Evolutionary conservation across 2,113 vertebrate genomes (phyloP).

Genomic region (Halcyon malimbica): DNA sequence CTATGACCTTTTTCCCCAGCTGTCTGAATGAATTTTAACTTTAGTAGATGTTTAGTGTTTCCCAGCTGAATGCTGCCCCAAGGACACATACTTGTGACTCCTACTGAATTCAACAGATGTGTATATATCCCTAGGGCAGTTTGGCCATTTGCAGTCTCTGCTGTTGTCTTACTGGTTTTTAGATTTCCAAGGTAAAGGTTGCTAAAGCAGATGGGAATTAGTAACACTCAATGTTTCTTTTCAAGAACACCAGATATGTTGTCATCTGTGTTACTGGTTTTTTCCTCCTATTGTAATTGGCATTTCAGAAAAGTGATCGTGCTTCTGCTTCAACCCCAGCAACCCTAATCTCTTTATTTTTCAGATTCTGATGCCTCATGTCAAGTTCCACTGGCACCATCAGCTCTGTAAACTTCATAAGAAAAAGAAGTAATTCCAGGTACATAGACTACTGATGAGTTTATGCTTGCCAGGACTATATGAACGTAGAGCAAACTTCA

Average conservation of each 20-base stretch:
- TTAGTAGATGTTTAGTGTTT: not conserved
- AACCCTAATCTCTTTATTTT: not conserved
- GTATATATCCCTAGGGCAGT: not conserved
- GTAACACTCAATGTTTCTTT: not conserved
- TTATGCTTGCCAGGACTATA: not conserved
- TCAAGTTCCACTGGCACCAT: not conserved
- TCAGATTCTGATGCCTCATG: not conserved
- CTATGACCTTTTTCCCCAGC: not conserved
- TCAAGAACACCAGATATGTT: not conserved
- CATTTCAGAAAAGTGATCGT: not conserved
- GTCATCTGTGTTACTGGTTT: not conserved
- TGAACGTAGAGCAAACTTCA: not conserved
- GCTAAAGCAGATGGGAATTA: not conserved
- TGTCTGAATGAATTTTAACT: not conserved
- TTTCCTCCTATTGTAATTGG: not conserved
- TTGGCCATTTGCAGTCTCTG: not conserved
- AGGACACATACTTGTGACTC: not conserved
- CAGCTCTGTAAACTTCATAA: not conserved
- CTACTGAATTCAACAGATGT: not conserved
- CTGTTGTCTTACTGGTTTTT: not conserved
- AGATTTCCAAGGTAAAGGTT: not conserved
- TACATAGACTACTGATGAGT: not conserved
- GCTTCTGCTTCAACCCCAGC: not conserved
- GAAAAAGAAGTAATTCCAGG: not conserved
- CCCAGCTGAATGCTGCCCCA: not conserved